Conservation (phyloP, 2,888 invertebrate species). For the Tuta absoluta region DNA sequence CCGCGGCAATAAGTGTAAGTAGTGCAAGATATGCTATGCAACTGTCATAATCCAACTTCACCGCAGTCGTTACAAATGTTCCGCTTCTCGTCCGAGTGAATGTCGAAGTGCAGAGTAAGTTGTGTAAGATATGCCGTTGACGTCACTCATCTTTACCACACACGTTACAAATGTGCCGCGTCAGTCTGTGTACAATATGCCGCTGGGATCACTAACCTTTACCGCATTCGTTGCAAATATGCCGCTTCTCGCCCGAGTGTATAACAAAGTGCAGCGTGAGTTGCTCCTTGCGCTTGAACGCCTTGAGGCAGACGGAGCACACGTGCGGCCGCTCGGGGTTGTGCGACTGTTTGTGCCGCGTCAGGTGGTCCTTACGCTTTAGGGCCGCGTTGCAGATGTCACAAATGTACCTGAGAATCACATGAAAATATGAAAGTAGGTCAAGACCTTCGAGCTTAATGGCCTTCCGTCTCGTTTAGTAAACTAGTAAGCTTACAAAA, state of each 20-base stretch:
- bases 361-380: slow-evolving; percentile 92
- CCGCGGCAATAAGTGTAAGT: too few relatives aligned
- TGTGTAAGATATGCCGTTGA: too few relatives aligned
- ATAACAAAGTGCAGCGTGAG: slow-evolving; percentile 93
- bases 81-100: too few relatives aligned
- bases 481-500: too few relatives aligned
- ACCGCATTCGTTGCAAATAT: slow-evolving; percentile 93
- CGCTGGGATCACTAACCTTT: slow-evolving; percentile 51
- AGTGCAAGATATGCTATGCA: neutral
- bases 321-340: slow-evolving; percentile 94
- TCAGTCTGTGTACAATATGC: too few relatives aligned
- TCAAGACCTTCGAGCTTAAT: too few relatives aligned
- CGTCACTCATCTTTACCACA: slow-evolving; percentile 60
- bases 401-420: slow-evolving; percentile 85
- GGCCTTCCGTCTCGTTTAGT: too few relatives aligned
- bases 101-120: slow-evolving; percentile 82
- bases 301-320: slow-evolving; percentile 92
- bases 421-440: neutral
- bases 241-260: slow-evolving; percentile 93
- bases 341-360: slow-evolving; percentile 92
- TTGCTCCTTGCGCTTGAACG: slow-evolving; percentile 94
- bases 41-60: slow-evolving; percentile 86
- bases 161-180: neutral
- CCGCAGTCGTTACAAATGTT: slow-evolving; percentile 93
- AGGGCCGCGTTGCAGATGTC: slow-evolving; percentile 94